These are phyloP conservation scores for Microtus pennsylvanicus DNA, from an alignment of 2,113 vertebrate genomes.

Conservation along the genomic window DNA sequence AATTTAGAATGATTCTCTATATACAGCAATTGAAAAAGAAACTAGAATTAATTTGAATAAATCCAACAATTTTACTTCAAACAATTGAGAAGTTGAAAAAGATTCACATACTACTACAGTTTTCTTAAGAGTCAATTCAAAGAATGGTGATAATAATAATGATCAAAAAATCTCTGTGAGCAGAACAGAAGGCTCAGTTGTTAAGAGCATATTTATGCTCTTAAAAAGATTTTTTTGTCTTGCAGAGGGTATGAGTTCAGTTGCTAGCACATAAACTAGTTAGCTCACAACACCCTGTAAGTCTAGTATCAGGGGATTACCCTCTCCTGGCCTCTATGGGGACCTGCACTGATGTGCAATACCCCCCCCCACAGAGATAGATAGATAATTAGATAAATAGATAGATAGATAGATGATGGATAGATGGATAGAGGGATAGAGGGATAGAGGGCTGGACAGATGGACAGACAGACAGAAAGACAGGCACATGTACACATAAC, in stretches of 20 bases:
- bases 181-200: too few relatives aligned
- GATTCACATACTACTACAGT: not conserved
- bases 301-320: too few relatives aligned
- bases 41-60: not conserved
- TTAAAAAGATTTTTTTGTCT: too few relatives aligned
- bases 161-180: not conserved
- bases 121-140: not conserved
- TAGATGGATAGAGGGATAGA: too few relatives aligned
- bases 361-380: not conserved
- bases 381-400: too few relatives aligned
- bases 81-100: conserved; percentile 6
- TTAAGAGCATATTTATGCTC: not conserved
- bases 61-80: not conserved
- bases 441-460: too few relatives aligned
- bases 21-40: not conserved
- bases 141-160: not conserved
- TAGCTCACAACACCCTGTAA: not conserved
- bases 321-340: not conserved
- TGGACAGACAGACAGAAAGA: too few relatives aligned
- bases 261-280: not conserved
- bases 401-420: too few relatives aligned
- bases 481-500: not conserved
- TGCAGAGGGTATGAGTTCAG: not conserved
- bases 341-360: not conserved
- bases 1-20: not conserved